phyloP scores from a whole-genome alignment of 1,140 invertebrate species.

The Bombus picipes region DNA sequence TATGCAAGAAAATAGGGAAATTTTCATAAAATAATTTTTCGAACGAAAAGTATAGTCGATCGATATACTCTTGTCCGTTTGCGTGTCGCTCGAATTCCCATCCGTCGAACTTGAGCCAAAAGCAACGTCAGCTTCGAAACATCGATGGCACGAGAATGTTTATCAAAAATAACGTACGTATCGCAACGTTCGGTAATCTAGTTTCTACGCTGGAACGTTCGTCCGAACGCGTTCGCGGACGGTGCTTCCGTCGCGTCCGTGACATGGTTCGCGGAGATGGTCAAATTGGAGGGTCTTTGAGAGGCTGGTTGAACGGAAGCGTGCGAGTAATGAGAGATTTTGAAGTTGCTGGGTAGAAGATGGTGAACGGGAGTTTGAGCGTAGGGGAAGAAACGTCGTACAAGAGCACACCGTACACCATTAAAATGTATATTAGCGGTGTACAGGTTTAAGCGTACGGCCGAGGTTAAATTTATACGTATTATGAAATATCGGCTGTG shows the following conservation, averaged over 20 bases:
- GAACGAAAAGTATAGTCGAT: too few species aligned
- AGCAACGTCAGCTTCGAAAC: not conserved
- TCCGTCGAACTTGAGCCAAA: not conserved
- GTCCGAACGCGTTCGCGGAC: not conserved
- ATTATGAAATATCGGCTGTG: too few species aligned
- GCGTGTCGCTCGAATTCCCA: too few species aligned
- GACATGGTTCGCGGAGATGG: not conserved
- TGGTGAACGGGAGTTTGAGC: not conserved
- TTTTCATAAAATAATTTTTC: too few species aligned
- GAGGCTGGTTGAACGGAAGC: not conserved
- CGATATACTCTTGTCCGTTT: too few species aligned
- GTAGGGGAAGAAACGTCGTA: not conserved
- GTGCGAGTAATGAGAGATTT: not conserved
- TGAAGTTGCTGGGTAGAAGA: not conserved
- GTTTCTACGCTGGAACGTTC: not conserved
- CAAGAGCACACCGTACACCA: not conserved
- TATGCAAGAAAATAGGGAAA: too few species aligned
- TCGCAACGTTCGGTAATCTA: not conserved
- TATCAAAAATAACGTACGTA: not conserved
- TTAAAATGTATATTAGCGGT: not conserved
- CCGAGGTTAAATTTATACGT: too few species aligned
- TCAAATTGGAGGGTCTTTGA: slow-evolving; percentile 6
- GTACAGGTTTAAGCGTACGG: too few species aligned
- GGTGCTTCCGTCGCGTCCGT: slow-evolving; percentile 1
- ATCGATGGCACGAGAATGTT: not conserved